These are phyloP conservation scores for Trichomalopsis sarcophagae DNA, from an alignment of 1,140 invertebrate genomes.

Conservation along the genomic window DNA sequence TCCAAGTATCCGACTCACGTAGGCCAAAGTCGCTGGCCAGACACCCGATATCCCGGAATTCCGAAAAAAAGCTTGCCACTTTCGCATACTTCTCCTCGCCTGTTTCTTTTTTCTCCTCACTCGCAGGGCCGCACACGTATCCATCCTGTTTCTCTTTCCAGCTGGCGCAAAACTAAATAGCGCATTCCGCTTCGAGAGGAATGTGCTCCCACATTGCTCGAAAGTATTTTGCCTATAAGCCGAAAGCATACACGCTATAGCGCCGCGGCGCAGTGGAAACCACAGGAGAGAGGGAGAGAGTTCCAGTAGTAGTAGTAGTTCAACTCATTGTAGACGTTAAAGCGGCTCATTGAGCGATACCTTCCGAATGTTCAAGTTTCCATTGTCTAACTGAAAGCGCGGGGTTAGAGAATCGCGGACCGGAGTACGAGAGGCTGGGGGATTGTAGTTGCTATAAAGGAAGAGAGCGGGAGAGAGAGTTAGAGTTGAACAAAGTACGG, in stretches of 20 bases:
- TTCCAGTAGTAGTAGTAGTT: constrained; percentile 32
- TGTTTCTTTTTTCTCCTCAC: neutral
- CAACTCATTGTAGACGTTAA: constrained; percentile 45
- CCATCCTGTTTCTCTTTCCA: neutral
- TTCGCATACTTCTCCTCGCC: neutral
- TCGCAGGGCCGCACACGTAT: neutral
- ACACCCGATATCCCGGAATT: too few relatives aligned
- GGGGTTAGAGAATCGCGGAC: neutral
- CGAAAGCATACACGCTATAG: neutral
- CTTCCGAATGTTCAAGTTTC: constrained; percentile 44
- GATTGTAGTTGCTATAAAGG: neutral
- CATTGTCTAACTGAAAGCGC: constrained; percentile 32
- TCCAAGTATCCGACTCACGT: too few relatives aligned
- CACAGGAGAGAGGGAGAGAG: constrained; percentile 9
- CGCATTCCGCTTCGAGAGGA: neutral
- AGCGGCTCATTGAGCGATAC: constrained; percentile 48
- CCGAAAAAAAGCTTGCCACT: neutral
- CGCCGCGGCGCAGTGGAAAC: constrained; percentile 6
- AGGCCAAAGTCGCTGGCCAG: too few relatives aligned
- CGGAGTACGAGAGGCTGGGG: neutral
- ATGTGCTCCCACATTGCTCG: neutral
- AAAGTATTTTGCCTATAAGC: constrained; percentile 40
- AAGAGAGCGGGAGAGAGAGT: neutral
- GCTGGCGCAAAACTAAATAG: neutral
- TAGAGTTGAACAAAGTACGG: constrained; percentile 1